A percentile compares a stretch with the other conserved stretches of the same genome.
phyloP scores from a whole-genome alignment of 92 coral and sea anemone genomes.

The Anthopleura xanthogrammica region DNA sequence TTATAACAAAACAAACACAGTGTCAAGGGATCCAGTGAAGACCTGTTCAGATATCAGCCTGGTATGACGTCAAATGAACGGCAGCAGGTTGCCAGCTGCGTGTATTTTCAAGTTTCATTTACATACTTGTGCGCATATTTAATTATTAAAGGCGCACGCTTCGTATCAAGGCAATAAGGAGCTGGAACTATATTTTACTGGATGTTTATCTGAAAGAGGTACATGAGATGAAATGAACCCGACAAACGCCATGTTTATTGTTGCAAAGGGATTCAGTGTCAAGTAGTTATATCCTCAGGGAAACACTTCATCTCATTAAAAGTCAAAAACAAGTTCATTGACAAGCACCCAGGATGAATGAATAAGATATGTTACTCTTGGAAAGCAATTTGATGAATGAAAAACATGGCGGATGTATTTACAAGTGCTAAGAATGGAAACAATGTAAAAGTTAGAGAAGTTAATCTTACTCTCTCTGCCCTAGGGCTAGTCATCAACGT shows the following conservation, averaged over 20 bases:
- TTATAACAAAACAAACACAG: background rate
- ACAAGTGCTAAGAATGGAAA: background rate
- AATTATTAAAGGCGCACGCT: background rate
- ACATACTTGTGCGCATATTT: background rate
- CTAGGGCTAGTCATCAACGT: background rate
- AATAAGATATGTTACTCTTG: too few species aligned
- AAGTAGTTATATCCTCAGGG: background rate
- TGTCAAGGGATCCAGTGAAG: background rate
- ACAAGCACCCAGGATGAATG: background rate
- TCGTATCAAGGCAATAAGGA: too few species aligned
- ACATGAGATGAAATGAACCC: background rate
- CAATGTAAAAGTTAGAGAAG: background rate
- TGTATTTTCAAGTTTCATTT: too few species aligned
- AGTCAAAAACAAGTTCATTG: background rate
- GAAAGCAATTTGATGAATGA: too few species aligned
- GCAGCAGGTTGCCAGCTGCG: background rate
- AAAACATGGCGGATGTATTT: background rate
- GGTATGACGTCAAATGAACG: background rate
- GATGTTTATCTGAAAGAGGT: too few species aligned
- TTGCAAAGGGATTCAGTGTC: background rate
- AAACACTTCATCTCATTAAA: background rate
- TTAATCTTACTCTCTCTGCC: background rate
- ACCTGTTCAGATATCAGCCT: background rate
- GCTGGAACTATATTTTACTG: too few species aligned
- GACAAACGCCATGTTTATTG: background rate